These are phyloP conservation scores for Diarsia dahlii DNA, from an alignment of 2,888 invertebrate genomes.

Conservation along the genomic window DNA sequence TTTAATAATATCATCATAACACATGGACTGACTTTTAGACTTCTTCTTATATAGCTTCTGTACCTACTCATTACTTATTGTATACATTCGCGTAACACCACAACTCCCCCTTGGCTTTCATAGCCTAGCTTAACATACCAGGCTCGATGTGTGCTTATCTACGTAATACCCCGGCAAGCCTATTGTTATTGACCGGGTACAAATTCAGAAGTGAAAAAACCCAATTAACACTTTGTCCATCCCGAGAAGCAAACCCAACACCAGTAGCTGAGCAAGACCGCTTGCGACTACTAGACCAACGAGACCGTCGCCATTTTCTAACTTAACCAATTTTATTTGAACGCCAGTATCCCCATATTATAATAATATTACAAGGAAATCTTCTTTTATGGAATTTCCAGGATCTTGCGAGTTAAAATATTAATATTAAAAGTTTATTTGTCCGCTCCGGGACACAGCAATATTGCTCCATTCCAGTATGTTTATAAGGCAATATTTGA, in stretches of 20 bases:
- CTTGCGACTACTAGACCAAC: not conserved
- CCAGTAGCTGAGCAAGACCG: not conserved
- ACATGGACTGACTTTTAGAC: too few species aligned
- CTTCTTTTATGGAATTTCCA: slow-evolving; percentile 30
- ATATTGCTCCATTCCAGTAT: slow-evolving; percentile 13
- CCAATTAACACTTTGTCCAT: not conserved
- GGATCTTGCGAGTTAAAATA: slow-evolving; percentile 7
- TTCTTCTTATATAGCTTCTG: too few species aligned
- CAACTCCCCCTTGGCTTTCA: too few species aligned
- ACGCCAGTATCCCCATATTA: slow-evolving; percentile 13
- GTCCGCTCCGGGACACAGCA: not conserved
- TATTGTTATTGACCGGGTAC: not conserved
- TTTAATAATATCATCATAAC: not conserved
- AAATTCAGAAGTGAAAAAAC: not conserved
- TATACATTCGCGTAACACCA: too few species aligned
- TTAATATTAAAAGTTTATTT: slow-evolving; percentile 38
- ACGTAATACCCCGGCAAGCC: not conserved
- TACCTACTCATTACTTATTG: too few species aligned
- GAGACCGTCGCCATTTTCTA: not conserved
- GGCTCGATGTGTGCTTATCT: not conserved
- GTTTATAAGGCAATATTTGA: slow-evolving; percentile 19
- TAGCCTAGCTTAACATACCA: not conserved
- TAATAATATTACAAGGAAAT: slow-evolving; percentile 9
- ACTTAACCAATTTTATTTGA: not conserved
- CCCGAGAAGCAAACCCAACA: not conserved